These are phyloP conservation scores for Bos indicus DNA, from an alignment of 2,113 vertebrate species.

Conservation along the genomic window DNA sequence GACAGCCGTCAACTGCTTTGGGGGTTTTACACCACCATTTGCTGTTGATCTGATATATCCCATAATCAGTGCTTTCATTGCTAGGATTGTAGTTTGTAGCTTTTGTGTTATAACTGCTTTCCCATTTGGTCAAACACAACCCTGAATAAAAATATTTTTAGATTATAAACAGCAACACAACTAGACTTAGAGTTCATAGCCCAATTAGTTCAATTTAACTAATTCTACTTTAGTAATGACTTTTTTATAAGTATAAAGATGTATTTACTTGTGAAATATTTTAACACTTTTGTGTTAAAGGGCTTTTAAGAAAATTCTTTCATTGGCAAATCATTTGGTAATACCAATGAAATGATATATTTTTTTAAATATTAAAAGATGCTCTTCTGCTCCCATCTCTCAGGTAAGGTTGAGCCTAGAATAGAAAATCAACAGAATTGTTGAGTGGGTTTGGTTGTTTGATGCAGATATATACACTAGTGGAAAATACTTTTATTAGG, in stretches of 20 bases:
- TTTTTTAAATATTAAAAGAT: not conserved
- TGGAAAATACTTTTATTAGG: not conserved
- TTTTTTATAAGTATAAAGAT: not conserved
- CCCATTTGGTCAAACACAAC: slow-evolving; percentile 71
- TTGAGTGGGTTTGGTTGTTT: not conserved
- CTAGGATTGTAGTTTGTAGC: slow-evolving; percentile 65
- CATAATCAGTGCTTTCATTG: slow-evolving; percentile 71
- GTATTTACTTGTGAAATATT: not conserved
- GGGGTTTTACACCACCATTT: slow-evolving; percentile 75
- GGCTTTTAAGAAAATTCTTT: not conserved
- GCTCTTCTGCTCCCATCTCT: not conserved
- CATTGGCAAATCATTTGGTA: not conserved
- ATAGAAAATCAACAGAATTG: not conserved
- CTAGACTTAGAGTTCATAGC: not conserved
- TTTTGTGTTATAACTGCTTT: slow-evolving; percentile 70
- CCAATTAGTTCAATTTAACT: not conserved
- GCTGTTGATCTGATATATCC: slow-evolving; percentile 81
- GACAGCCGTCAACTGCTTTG: not conserved
- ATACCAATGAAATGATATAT: not conserved
- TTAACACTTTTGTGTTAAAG: not conserved
- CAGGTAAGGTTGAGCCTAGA: not conserved
- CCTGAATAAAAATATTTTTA: slow-evolving; percentile 64
- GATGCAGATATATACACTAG: not conserved
- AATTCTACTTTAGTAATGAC: not conserved
- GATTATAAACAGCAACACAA: not conserved